Conservation (phyloP, 1,140 invertebrate species). For the Bicyclus anynana region DNA sequence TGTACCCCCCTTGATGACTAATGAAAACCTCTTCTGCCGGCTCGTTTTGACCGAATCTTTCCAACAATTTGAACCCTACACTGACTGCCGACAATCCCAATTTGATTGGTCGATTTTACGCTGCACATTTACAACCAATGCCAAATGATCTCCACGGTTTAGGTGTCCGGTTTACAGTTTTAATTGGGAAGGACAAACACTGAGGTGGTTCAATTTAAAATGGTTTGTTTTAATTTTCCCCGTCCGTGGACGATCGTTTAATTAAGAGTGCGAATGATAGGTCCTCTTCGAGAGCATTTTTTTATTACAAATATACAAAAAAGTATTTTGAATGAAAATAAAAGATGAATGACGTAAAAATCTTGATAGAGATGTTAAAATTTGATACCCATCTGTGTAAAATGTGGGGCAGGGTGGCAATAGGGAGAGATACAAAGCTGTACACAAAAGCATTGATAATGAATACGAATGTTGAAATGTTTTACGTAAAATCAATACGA, state of each 20-base stretch:
- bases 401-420: not conserved
- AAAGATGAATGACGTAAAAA: not conserved
- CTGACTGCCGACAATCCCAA: slow-evolving; percentile 2
- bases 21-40: slow-evolving; percentile 35
- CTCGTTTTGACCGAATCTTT: slow-evolving; percentile 1
- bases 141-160: slow-evolving; percentile 13
- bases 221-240: slow-evolving; percentile 55
- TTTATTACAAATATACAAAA: no score
- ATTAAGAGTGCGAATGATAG: slow-evolving; percentile 70
- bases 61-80: slow-evolving; percentile 15
- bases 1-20: slow-evolving; percentile 53
- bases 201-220: slow-evolving; percentile 21
- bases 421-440: not conserved
- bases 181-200: slow-evolving; percentile 25
- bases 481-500: slow-evolving; percentile 1
- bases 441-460: slow-evolving; percentile 1
- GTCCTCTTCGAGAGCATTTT: slow-evolving; percentile 12
- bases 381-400: slow-evolving; percentile 6
- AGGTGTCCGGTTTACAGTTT: slow-evolving; percentile 26
- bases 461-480: slow-evolving; percentile 2
- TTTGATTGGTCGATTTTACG: not conserved
- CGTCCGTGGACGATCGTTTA: slow-evolving; percentile 50
- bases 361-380: slow-evolving; percentile 3
- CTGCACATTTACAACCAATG: slow-evolving; percentile 8
- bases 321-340: not conserved